phyloP scores from a whole-genome alignment of 2,888 invertebrate genomes.

The Seira ritae region DNA sequence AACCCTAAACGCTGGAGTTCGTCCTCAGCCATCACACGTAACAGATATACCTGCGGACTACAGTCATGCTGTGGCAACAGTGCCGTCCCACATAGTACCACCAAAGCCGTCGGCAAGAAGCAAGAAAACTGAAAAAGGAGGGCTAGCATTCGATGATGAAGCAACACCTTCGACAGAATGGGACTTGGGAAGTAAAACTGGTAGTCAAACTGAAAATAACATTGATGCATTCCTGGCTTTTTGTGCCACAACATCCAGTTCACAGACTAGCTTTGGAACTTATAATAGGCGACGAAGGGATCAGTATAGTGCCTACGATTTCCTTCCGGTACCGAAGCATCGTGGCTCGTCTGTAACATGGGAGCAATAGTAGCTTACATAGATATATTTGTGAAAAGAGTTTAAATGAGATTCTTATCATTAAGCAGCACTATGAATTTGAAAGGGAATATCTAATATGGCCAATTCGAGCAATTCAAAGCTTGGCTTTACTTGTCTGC shows the following conservation, averaged over 20 bases:
- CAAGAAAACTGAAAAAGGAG: background rate
- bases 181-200: background rate
- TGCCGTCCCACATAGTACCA: background rate
- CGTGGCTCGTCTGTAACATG: background rate
- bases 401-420: no score
- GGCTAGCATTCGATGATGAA: background rate
- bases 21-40: background rate
- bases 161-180: background rate
- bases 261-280: slow-evolving; percentile 50
- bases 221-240: background rate
- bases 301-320: slow-evolving; percentile 49
- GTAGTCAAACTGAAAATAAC: background rate
- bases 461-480: no score
- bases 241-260: slow-evolving; percentile 37
- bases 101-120: background rate
- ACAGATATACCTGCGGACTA: background rate
- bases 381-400: no score
- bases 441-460: no score
- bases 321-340: slow-evolving; percentile 28
- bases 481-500: no score
- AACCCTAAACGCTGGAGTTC: no score
- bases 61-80: no score
- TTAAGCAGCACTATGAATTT: no score
- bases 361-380: background rate
- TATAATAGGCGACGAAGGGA: slow-evolving; percentile 42